Percentiles rank a stretch among this genome's conserved stretches.
These are phyloP conservation scores for Parnassius mnemosyne DNA, from an alignment of 2,888 invertebrate species.

Conservation along the genomic window DNA sequence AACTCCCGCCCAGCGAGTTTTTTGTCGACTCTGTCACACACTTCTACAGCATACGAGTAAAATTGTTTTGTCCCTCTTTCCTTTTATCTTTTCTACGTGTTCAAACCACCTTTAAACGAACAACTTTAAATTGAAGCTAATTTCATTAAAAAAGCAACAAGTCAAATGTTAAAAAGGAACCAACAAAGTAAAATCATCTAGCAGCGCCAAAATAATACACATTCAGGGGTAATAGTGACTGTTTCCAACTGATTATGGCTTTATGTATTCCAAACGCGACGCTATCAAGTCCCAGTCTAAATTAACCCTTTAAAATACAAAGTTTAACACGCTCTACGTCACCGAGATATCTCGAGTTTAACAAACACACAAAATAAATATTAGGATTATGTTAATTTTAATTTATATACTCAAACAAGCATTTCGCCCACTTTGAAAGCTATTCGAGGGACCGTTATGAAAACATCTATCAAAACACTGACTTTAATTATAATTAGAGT, in stretches of 20 bases:
- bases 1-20: too few relatives aligned
- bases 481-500: too few relatives aligned
- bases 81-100: too few relatives aligned
- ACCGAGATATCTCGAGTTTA: not conserved
- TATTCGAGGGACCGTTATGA: too few relatives aligned
- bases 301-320: constrained; percentile 13
- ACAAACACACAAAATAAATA: constrained; percentile 4
- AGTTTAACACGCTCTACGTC: not conserved
- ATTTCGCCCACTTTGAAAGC: not conserved
- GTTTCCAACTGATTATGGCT: constrained; percentile 2
- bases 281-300: not conserved
- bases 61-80: too few relatives aligned
- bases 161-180: not conserved
- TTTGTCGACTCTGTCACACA: too few relatives aligned
- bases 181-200: not conserved
- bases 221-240: not conserved
- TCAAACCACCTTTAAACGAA: too few relatives aligned
- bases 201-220: not conserved
- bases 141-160: too few relatives aligned
- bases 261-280: not conserved
- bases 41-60: too few relatives aligned
- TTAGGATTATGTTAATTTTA: not conserved
- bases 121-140: too few relatives aligned
- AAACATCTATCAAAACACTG: too few relatives aligned
- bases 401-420: constrained; percentile 3